Conservation (phyloP, 2,888 invertebrate species). For the Teleogryllus oceanicus region DNA sequence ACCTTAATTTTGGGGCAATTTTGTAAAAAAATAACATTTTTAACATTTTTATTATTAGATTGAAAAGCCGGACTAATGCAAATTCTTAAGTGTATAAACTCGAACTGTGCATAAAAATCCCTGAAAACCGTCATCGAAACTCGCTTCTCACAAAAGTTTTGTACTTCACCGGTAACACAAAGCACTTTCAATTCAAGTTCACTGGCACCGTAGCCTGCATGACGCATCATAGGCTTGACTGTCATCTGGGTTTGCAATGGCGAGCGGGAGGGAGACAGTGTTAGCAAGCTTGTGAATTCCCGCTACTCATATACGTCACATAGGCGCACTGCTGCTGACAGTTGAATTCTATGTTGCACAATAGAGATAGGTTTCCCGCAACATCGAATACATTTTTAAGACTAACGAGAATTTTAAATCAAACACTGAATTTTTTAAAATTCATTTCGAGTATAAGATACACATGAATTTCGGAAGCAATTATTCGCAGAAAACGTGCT, state of each 20-base stretch:
- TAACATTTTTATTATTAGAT: no score
- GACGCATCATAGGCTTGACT: not conserved
- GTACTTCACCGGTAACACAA: not conserved
- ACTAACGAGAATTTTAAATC: no score
- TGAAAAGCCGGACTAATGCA: no score
- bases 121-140: no score
- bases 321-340: not conserved
- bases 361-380: not conserved
- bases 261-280: not conserved
- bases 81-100: no score
- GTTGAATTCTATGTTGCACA: not conserved
- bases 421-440: not conserved
- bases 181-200: not conserved
- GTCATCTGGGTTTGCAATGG: not conserved
- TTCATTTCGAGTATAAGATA: not conserved
- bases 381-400: not conserved
- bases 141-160: no score
- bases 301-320: not conserved
- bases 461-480: not conserved
- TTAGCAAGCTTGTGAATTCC: not conserved
- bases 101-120: no score
- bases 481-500: not conserved
- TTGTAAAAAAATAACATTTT: no score
- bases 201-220: not conserved
- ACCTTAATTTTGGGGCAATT: no score